Conservation (phyloP, 2,113 vertebrate genomes). For the Podiceps cristatus region DNA sequence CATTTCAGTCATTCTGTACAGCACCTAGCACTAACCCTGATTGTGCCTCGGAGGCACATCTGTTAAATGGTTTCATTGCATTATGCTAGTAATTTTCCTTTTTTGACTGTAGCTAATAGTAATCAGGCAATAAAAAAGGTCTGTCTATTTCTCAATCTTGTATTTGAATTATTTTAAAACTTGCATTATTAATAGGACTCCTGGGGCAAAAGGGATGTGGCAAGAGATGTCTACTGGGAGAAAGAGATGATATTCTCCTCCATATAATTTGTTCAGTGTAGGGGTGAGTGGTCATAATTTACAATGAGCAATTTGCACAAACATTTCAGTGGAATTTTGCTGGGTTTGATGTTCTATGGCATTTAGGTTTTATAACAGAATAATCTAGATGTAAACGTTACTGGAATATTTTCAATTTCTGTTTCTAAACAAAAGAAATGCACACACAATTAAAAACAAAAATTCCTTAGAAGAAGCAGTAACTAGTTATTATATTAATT, state of each 20-base stretch:
- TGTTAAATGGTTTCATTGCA: not conserved
- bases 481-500: not conserved
- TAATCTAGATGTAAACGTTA: not conserved
- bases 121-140: not conserved
- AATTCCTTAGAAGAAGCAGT: not conserved
- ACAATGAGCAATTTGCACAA: not conserved
- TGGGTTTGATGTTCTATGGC: not conserved
- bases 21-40: not conserved
- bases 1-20: not conserved
- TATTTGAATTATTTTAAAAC: not conserved
- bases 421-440: not conserved
- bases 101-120: not conserved
- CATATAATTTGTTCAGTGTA: not conserved
- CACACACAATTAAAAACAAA: not conserved
- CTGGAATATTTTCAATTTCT: not conserved
- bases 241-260: accelerated
- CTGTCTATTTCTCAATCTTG: not conserved
- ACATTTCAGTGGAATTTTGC: not conserved
- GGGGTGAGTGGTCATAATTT: not conserved
- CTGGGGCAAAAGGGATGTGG: not conserved
- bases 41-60: not conserved
- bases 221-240: not conserved
- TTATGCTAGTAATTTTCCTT: not conserved
- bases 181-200: not conserved
- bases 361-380: not conserved